Base-by-base conservation (phyloP, 2,888 invertebrate species). In the Polydrusus pterygomalis region DNA sequence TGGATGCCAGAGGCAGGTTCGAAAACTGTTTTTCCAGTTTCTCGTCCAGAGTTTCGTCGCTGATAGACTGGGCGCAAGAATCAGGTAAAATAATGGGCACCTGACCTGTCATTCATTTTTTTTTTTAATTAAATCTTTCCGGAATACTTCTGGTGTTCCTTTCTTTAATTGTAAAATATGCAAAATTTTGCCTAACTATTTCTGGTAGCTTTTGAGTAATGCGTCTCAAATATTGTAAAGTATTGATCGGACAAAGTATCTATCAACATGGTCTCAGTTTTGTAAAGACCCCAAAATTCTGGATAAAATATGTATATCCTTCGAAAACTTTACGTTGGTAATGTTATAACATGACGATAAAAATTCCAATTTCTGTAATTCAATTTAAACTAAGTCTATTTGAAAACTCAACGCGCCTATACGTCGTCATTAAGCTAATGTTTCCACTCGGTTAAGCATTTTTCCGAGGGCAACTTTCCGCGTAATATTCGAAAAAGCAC, bases 21-120 rank as follows among this genome's bases (percentile, higher is more conserved):
- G 91, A 91, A 82, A 90, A 91, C 84, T 91, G 91, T 83, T 87
- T 88, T 80, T 90, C 90, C 18, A 90, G 90, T 80, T 89, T 89
- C 80, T 88, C 89, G 9, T 89, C 90, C 7, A 86, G 88, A 76
- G 90, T 91, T 43, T 88, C 91, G 10, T 91, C 91, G 0, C 84
- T 91, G 75, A 88, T 91, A 74, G 89, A 89, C 84, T 91, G 91
- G 91, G 91, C 91, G 13, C 91, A 91, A 82, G 88, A 89, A 80
- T 89, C 89, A 86, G 91, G 91, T 91, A 84, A 54, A 54, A n/a
- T 47, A 43, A 13, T 17, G 25, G 25, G 5, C 25, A 25, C 25
- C n/a, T n/a, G n/a, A n/a, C n/a, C n/a, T n/a, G n/a, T n/a, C n/a
- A n/a, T n/a, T n/a, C n/a, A n/a, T n/a, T n/a, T n/a, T n/a, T n/a